Evolutionary conservation across 2,113 vertebrate species (phyloP).

Genomic region (Coptodon bakossiorum): DNA sequence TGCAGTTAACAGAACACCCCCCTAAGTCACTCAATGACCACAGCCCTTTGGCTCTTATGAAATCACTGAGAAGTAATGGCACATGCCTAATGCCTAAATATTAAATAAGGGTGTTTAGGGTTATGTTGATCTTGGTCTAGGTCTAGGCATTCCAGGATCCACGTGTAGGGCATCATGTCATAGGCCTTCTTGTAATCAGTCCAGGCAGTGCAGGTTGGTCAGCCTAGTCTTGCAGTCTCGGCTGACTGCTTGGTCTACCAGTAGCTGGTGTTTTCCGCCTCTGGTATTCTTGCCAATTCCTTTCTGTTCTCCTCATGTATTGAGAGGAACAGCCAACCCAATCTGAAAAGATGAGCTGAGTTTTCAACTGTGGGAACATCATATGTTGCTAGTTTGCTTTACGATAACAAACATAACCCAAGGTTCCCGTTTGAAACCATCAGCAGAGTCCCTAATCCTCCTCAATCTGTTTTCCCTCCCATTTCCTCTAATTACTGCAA

Average conservation of each 20-base stretch:
- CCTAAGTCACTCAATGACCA: neutral
- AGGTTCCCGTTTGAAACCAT: fast-evolving
- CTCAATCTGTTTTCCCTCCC: neutral
- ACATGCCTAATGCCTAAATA: neutral
- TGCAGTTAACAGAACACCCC: neutral
- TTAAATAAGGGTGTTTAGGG: neutral
- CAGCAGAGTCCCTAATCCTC: neutral
- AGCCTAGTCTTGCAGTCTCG: fast-evolving
- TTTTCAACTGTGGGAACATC: neutral
- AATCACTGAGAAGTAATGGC: neutral
- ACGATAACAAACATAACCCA: neutral
- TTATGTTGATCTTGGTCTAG: neutral
- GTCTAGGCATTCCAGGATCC: neutral
- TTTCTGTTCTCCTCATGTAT: neutral
- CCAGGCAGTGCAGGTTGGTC: neutral
- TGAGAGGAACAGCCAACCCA: neutral
- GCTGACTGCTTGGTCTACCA: neutral
- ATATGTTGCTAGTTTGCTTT: neutral
- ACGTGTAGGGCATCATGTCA: fast-evolving
- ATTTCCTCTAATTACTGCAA: neutral
- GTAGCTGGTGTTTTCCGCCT: fast-evolving
- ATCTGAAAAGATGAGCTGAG: neutral
- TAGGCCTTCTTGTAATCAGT: neutral
- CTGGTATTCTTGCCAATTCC: fast-evolving
- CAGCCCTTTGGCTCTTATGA: neutral